Evolutionary conservation across 2,888 invertebrate species (phyloP).

Genomic region (Eudasyphora cyanicolor): DNA sequence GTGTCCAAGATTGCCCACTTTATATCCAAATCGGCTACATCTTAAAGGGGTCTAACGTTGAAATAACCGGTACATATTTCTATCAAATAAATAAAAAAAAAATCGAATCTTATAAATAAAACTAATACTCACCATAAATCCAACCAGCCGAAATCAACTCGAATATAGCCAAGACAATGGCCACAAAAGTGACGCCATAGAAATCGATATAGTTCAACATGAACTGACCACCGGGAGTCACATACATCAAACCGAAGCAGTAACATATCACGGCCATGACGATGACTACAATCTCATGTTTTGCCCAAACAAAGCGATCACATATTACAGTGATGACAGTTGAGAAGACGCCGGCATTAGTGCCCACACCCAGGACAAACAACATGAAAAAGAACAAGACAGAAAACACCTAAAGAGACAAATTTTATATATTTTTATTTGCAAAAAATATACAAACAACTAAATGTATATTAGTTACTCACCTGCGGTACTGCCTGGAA

Average conservation of each 20-base stretch:
- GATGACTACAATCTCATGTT: constrained; percentile 81
- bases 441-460: not conserved
- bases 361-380: constrained; percentile 81
- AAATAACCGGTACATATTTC: no score
- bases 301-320: constrained; percentile 78
- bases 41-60: not conserved
- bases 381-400: constrained; percentile 82
- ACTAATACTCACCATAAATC: constrained; percentile 90
- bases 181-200: constrained; percentile 88
- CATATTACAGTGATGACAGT: constrained; percentile 80
- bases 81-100: not conserved
- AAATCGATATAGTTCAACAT: constrained; percentile 87
- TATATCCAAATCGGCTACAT: not conserved
- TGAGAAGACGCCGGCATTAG: constrained; percentile 80
- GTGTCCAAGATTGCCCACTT: not conserved
- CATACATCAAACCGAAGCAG: constrained; percentile 82
- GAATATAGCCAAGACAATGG: constrained; percentile 84
- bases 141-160: constrained; percentile 87
- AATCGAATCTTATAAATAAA: constrained; percentile 19
- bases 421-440: no score
- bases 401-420: constrained; percentile 80
- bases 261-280: constrained; percentile 81
- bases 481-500: constrained; percentile 81
- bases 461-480: constrained; percentile 36
- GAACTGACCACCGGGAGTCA: constrained; percentile 87